These are phyloP conservation scores for Diplazon laetatorius DNA, from an alignment of 2,888 invertebrate genomes.

Conservation along the genomic window DNA sequence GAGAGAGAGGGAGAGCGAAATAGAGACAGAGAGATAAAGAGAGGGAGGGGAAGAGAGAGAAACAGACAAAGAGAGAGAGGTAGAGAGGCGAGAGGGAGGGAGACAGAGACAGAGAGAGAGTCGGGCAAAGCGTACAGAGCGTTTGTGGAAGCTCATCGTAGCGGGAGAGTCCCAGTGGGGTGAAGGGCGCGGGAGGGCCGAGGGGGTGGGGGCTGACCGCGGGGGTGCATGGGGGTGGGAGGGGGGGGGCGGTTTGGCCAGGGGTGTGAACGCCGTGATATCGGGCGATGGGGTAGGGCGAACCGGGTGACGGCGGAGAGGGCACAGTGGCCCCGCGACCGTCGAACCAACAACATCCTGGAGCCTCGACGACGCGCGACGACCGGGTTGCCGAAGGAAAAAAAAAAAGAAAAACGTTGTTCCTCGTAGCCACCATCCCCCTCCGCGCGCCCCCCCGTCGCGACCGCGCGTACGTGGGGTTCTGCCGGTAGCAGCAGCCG, in stretches of 20 bases:
- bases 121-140: too few species aligned
- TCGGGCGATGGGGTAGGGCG: constrained; percentile 76
- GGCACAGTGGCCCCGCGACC: constrained; percentile 84
- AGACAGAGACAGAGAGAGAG: too few species aligned
- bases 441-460: too few species aligned
- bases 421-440: too few species aligned
- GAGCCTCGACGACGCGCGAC: constrained; percentile 49
- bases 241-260: constrained; percentile 80
- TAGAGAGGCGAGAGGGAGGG: too few species aligned
- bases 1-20: too few species aligned
- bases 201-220: constrained; percentile 21
- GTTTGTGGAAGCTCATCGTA: too few species aligned
- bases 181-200: background rate
- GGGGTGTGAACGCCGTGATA: constrained; percentile 84
- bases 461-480: too few species aligned
- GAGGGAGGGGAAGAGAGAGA: constrained; percentile 72
- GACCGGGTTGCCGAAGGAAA: background rate
- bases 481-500: constrained; percentile 5
- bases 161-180: too few species aligned
- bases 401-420: too few species aligned
- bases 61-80: constrained; percentile 76
- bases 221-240: constrained; percentile 69
- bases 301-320: constrained; percentile 85
- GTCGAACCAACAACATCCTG: constrained; percentile 81
- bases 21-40: too few species aligned